Conservation (phyloP, 1,140 invertebrate species). For the Drosophila micromelanica region DNA sequence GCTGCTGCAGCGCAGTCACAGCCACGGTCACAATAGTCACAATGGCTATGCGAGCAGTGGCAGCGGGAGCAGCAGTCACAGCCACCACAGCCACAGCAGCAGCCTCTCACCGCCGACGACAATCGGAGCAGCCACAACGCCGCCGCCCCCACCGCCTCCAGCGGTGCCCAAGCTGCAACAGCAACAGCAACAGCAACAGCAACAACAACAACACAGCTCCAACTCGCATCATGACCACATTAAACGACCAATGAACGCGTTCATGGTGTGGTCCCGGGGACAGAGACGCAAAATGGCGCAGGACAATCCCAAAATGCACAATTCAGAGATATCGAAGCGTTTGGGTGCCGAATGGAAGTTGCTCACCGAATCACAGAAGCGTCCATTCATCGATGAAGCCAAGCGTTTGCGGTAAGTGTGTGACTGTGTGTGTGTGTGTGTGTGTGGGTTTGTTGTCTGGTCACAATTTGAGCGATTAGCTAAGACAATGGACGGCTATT, state of each 20-base stretch:
- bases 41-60: constrained; percentile 61
- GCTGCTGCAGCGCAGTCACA: constrained; percentile 64
- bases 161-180: constrained; percentile 49
- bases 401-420: constrained; percentile 93
- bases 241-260: constrained; percentile 96
- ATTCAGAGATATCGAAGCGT: constrained; percentile 96
- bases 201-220: constrained; percentile 18
- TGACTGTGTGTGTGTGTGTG: background rate
- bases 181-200: constrained; percentile 29
- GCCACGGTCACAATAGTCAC: constrained; percentile 35
- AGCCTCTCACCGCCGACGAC: constrained; percentile 63
- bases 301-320: constrained; percentile 99
- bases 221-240: constrained; percentile 88
- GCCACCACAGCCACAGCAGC: constrained; percentile 58
- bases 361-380: constrained; percentile 93
- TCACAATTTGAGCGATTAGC: constrained; percentile 80
- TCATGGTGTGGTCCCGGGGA: constrained; percentile 96
- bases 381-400: constrained; percentile 98
- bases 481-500: constrained; percentile 78
- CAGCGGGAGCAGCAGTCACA: constrained; percentile 65
- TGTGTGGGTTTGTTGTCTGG: constrained; percentile 55
- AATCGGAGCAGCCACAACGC: constrained; percentile 39
- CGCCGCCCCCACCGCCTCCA: constrained; percentile 38
- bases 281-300: constrained; percentile 98
- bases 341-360: constrained; percentile 96